Evolutionary conservation across 2,888 invertebrate genomes (phyloP).

Genomic region (Tenthredo livida): DNA sequence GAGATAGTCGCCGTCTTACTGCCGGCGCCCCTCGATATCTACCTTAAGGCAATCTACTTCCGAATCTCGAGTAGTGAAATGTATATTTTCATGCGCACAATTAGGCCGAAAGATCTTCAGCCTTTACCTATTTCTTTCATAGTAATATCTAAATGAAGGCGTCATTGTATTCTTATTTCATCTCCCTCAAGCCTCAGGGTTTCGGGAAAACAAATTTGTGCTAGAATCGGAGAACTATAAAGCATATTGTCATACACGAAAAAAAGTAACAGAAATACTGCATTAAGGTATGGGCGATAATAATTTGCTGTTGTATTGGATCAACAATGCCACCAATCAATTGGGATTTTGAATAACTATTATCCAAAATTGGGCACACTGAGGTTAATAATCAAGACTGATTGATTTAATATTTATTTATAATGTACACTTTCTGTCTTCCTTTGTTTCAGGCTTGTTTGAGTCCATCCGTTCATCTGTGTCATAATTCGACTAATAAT

Average conservation of each 20-base stretch:
- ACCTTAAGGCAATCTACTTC: constrained; percentile 11
- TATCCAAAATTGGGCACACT: background rate
- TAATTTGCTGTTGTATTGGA: background rate
- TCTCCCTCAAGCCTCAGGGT: background rate
- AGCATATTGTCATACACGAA: background rate
- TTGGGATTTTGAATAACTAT: background rate
- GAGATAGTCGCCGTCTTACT: constrained; percentile 60
- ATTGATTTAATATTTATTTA: background rate
- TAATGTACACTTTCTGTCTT: background rate
- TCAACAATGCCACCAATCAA: background rate
- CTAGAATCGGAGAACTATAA: background rate
- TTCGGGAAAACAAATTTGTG: background rate
- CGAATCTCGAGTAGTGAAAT: background rate
- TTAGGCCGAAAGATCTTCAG: background rate
- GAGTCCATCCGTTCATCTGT: background rate
- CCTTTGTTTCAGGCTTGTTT: constrained; percentile 19
- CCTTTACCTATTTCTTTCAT: background rate
- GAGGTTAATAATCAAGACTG: background rate
- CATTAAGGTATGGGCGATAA: background rate
- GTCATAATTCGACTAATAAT: background rate
- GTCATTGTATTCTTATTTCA: background rate
- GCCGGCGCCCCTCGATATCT: constrained; percentile 27
- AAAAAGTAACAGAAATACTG: background rate
- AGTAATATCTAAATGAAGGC: background rate
- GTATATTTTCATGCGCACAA: background rate